Percentiles rank a stretch among this genome's conserved stretches.
Conservation (phyloP, 1,140 invertebrate species). For the Aphelinus atriplicis region DNA sequence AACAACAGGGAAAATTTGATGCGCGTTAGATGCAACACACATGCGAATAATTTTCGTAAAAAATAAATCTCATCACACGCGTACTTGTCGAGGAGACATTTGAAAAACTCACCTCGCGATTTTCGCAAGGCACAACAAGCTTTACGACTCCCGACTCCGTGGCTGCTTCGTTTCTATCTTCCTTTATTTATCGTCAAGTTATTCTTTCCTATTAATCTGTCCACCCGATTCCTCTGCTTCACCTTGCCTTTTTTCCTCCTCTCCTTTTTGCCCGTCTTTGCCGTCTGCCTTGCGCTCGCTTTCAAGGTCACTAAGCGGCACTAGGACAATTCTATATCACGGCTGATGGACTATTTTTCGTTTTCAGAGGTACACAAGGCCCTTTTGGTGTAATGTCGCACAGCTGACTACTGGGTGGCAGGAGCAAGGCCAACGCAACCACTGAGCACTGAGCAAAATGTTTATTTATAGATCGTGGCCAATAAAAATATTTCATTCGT, state of each 20-base stretch:
- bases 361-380: background rate
- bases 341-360: background rate
- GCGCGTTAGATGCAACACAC: background rate
- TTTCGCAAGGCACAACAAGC: constrained; percentile 34
- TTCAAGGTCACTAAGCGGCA: background rate
- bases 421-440: background rate
- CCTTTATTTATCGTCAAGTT: background rate
- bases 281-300: background rate
- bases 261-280: background rate
- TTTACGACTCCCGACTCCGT: constrained; percentile 31
- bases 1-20: background rate
- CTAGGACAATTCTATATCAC: constrained; percentile 16
- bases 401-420: background rate
- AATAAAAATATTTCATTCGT: constrained; percentile 13
- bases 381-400: background rate
- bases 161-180: constrained; percentile 6
- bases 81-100: background rate
- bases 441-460: constrained; percentile 14
- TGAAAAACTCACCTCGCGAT: constrained; percentile 38
- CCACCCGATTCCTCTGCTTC: background rate
- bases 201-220: background rate
- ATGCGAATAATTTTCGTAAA: background rate
- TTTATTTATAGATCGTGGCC: constrained; percentile 19
- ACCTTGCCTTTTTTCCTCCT: background rate
- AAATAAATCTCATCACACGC: background rate